phyloP scores from a whole-genome alignment of 1,140 invertebrate genomes.

The Neodiprion virginianus region DNA sequence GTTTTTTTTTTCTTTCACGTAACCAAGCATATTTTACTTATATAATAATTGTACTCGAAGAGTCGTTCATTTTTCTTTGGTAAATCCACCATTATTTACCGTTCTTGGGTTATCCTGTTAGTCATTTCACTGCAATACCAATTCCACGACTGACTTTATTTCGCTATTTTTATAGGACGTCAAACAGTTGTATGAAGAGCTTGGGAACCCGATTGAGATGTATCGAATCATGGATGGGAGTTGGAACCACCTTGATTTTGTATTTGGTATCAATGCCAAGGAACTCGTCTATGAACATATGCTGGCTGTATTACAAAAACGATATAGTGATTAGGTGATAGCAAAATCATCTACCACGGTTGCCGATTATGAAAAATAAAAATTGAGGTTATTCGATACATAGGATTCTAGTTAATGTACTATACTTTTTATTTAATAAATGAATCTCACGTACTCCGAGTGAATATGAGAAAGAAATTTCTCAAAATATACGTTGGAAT shows the following conservation, averaged over 20 bases:
- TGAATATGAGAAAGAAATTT: background rate
- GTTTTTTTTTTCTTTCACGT: background rate
- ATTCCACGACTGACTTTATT: background rate
- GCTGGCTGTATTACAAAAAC: constrained; percentile 34
- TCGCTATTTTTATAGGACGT: constrained; percentile 37
- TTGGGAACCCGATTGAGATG: constrained; percentile 54
- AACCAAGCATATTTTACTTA: no score
- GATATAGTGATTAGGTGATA: background rate
- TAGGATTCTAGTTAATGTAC: no score
- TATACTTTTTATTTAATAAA: no score
- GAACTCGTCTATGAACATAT: constrained; percentile 67
- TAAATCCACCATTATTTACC: no score
- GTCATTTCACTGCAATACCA: background rate
- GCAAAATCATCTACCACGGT: no score
- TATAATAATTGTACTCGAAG: no score
- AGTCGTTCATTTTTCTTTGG: no score
- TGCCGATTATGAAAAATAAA: no score
- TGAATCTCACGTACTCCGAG: no score
- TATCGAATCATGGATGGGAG: constrained; percentile 62
- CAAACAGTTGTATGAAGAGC: constrained; percentile 37
- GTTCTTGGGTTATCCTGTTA: no score
- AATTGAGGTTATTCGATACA: no score
- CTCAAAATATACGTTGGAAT: no score
- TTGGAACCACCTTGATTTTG: constrained; percentile 73
- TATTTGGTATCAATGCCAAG: constrained; percentile 70